A percentile compares a stretch with the other conserved stretches of the same genome.
phyloP scores from a whole-genome alignment of 2,888 invertebrate species.

The Tetrapedia diversipes region DNA sequence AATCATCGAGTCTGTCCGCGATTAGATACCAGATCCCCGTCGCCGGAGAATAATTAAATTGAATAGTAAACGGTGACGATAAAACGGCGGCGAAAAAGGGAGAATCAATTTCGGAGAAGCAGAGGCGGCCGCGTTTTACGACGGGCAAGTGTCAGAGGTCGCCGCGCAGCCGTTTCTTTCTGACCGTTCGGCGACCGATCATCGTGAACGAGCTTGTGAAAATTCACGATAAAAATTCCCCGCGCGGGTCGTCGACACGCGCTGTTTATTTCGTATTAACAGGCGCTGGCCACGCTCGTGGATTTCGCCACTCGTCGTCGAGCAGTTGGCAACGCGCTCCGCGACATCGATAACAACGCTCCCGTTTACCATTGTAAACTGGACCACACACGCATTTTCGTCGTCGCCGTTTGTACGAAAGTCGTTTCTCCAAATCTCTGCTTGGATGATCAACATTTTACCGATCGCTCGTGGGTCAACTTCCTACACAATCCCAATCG shows the following conservation, averaged over 20 bases:
- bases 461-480: too few relatives aligned
- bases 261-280: slow-evolving; percentile 39
- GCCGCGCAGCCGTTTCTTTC: background rate
- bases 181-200: background rate
- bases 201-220: slow-evolving; percentile 35
- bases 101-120: slow-evolving; percentile 53
- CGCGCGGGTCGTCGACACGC: slow-evolving; percentile 55
- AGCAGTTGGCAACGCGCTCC: background rate
- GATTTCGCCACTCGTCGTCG: slow-evolving; percentile 30
- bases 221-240: slow-evolving; percentile 49
- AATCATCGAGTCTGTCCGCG: slow-evolving; percentile 18
- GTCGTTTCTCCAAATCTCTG: background rate
- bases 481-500: too few relatives aligned
- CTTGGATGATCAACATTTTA: too few relatives aligned
- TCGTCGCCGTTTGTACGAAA: background rate
- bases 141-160: slow-evolving; percentile 38
- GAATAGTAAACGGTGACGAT: slow-evolving; percentile 17
- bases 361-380: slow-evolving; percentile 31
- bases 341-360: slow-evolving; percentile 33
- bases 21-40: slow-evolving; percentile 40
- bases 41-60: slow-evolving; percentile 42
- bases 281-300: slow-evolving; percentile 25
- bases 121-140: slow-evolving; percentile 33
- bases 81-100: background rate
- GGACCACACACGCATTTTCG: slow-evolving; percentile 26